Evolutionary conservation across 2,888 invertebrate genomes (phyloP).

Genomic region (Xanthostigma xanthostigma): DNA sequence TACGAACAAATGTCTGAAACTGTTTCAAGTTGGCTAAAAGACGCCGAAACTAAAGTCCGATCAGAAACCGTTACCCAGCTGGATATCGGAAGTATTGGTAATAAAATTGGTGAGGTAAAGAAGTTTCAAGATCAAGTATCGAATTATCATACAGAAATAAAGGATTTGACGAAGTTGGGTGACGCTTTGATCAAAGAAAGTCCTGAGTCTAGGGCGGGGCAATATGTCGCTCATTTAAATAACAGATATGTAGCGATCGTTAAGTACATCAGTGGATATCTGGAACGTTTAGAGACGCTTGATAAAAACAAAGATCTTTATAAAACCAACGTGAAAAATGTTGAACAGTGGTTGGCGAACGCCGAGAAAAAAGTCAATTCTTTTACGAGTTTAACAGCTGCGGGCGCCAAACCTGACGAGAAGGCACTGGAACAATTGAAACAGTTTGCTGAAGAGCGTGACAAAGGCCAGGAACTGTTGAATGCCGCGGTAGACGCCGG

Average conservation of each 20-base stretch:
- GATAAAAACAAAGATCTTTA: constrained; percentile 56
- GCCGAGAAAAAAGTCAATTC: constrained; percentile 60
- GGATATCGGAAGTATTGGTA: constrained; percentile 48
- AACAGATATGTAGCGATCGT: constrained; percentile 58
- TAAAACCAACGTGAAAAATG: constrained; percentile 45
- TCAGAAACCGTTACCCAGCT: constrained; percentile 57
- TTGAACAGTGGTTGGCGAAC: constrained; percentile 64
- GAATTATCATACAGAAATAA: constrained; percentile 48
- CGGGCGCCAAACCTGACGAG: constrained; percentile 56
- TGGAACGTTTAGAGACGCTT: constrained; percentile 56
- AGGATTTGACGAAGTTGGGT: constrained; percentile 49
- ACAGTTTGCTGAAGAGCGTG: constrained; percentile 55
- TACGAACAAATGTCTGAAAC: constrained; percentile 66
- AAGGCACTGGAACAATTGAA: constrained; percentile 64
- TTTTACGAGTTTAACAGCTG: constrained; percentile 56
- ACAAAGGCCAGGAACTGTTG: constrained; percentile 61
- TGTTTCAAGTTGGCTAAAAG: constrained; percentile 61
- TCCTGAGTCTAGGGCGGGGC: constrained; percentile 70
- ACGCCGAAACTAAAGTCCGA: constrained; percentile 60
- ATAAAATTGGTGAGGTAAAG: constrained; percentile 52
- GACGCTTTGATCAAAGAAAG: constrained; percentile 58
- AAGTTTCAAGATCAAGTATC: constrained; percentile 46
- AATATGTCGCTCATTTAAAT: constrained; percentile 63
- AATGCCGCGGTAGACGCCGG: constrained; percentile 74
- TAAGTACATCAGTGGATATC: constrained; percentile 53